Evolutionary conservation across 2,113 vertebrate species (phyloP).

Genomic region (Gnathonemus echidnorhynchus): DNA sequence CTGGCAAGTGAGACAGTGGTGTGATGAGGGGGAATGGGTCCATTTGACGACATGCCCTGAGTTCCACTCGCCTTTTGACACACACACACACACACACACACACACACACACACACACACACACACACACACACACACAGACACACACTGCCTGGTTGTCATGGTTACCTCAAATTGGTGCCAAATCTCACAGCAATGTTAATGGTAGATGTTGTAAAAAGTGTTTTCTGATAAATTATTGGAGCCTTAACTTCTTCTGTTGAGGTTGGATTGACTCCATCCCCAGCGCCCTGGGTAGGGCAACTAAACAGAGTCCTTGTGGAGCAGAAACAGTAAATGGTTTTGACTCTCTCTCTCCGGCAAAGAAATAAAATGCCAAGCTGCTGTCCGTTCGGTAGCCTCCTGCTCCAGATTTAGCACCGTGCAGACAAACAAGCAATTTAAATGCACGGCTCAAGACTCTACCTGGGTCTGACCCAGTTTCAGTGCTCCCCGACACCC

Average conservation of each 20-base stretch:
- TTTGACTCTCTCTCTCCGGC: not conserved
- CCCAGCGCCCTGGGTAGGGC: not conserved
- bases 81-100: not conserved
- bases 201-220: not conserved
- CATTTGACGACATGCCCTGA: not conserved
- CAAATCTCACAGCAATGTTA: not conserved
- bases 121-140: not conserved
- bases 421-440: not conserved
- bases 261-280: not conserved
- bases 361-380: not conserved
- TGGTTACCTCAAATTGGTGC: not conserved
- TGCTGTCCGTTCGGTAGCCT: not conserved
- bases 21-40: not conserved
- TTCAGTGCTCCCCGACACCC: not conserved
- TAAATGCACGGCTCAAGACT: not conserved
- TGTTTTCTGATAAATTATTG: not conserved
- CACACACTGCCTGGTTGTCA: not conserved
- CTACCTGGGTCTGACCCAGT: not conserved
- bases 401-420: not conserved
- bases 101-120: not conserved
- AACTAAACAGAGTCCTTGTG: not conserved
- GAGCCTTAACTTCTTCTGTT: not conserved
- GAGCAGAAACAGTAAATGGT: not conserved
- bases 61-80: not conserved
- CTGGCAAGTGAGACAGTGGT: not conserved